Base-by-base conservation (phyloP, 2,113 vertebrate genomes). In the Amphiprion ocellaris region DNA sequence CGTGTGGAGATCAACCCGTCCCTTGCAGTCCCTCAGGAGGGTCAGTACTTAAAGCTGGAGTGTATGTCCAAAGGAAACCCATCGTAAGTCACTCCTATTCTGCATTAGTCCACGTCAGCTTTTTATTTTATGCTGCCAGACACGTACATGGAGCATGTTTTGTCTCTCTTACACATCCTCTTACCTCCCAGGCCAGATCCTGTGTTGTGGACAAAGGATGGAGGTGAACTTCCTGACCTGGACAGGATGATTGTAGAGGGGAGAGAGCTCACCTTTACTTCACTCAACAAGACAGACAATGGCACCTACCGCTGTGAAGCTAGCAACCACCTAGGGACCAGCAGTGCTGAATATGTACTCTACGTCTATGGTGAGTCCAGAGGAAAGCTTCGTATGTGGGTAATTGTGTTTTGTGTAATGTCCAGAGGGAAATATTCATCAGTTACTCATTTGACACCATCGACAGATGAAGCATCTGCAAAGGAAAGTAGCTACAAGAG, bases 251-350 rank as follows among this genome's bases (percentile, higher is more conserved):
- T 97, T 74, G 97, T 99, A 77, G 98, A 97, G 19, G 98, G 97
- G 71, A 95, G 96, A 67, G 96, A 98, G 69, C 94, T 99, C 86
- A 97, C 95, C 91, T 98, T 99, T 94, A 97, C 95, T 64, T 96
- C 96, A 80, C 95, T 99, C 90, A 99, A 99, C 94, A 99, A 99
- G 94, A 99, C 98, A 69, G 98, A 99, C 94, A 99, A 99, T 28
- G 98, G 98, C 84, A 99, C 98, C 15, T 99, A 99, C 89, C 95
- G 98, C 89, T 99, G 98, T 33, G 98, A 99, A 95, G 98, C 98
- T 74, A 96, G 93, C 86, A 99, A 99, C 81, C 95, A 96, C 91
- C 97, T 99, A 63, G 98, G 98, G 69, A 96, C 96, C 87, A 99
- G 95, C 95, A 97, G 95, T 9, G 97, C 96, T 79, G 97, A 99